Conservation (phyloP, 2,888 invertebrate genomes). For the Cecidostiba fungosa region DNA sequence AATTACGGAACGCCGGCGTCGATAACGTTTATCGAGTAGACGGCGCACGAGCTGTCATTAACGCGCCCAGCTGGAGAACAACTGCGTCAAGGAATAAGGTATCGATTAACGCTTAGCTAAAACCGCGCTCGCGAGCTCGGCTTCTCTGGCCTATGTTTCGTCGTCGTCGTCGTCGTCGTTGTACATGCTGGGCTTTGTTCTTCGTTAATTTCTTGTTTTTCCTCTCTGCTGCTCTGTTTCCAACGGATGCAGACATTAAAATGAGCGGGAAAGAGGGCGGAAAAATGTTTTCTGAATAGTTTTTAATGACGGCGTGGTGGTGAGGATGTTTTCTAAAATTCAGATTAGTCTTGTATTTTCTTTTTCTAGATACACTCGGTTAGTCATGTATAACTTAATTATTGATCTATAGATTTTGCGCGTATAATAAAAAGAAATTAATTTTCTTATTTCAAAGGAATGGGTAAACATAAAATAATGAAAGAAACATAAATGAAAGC, state of each 20-base stretch:
- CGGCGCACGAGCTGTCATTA: conserved; percentile 58
- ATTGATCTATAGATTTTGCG: too few relatives aligned
- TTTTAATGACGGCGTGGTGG: not conserved
- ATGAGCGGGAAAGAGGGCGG: not conserved
- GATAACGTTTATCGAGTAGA: conserved; percentile 59
- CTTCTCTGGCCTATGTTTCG: too few relatives aligned
- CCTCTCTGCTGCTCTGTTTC: not conserved
- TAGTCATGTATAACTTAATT: too few relatives aligned
- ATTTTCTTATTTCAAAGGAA: too few relatives aligned
- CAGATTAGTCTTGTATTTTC: not conserved
- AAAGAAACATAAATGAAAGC: not conserved
- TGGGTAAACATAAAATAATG: not conserved
- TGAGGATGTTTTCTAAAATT: not conserved
- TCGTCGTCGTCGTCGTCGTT: not conserved
- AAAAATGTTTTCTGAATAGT: not conserved
- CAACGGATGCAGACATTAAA: not conserved
- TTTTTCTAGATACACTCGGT: not conserved
- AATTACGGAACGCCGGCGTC: conserved; percentile 65
- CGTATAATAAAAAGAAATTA: too few relatives aligned
- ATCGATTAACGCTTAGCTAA: conserved; percentile 70
- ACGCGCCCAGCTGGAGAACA: conserved; percentile 58
- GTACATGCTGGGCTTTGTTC: not conserved
- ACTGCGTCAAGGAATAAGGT: conserved; percentile 65
- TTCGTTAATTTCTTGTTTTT: not conserved
- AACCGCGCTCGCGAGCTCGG: conserved; percentile 34